Evolutionary conservation across 1,140 invertebrate genomes (phyloP).

Genomic region (Brachionus asplanchnoidis): DNA sequence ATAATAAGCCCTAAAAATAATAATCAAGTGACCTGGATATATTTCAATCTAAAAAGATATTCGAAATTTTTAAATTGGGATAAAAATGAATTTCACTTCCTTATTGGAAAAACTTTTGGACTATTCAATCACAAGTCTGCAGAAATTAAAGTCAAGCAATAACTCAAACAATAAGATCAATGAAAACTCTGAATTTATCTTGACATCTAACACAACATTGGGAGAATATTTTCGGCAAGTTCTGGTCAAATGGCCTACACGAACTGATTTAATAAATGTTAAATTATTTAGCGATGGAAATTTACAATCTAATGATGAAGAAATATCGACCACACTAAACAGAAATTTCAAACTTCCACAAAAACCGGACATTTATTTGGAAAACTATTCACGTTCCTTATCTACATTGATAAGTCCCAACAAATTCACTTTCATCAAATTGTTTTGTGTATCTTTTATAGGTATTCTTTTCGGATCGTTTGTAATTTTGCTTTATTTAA

Average conservation of each 20-base stretch:
- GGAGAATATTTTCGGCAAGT: conserved; percentile 1
- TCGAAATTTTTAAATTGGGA: background rate
- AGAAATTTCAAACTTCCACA: background rate
- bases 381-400: conserved; percentile 2
- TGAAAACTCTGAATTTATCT: background rate
- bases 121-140: conserved; percentile 2
- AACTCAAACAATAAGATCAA: background rate
- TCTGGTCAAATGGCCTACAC: background rate
- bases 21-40: background rate
- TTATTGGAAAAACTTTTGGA: background rate
- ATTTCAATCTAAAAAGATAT: background rate
- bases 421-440: background rate
- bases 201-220: background rate
- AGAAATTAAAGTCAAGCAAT: conserved; percentile 1
- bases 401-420: background rate
- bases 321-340: background rate
- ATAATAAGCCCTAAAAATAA: background rate
- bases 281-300: background rate
- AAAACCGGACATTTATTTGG: conserved; percentile 3
- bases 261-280: background rate
- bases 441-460: background rate
- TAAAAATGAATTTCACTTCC: conserved; percentile 26
- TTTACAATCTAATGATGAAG: conserved; percentile 22
- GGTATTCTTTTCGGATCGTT: background rate
- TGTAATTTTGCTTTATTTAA: background rate